Evolutionary conservation across 2,797 vertebrate species (phyloP).

Genomic region (Cetoscarus ocellatus): DNA sequence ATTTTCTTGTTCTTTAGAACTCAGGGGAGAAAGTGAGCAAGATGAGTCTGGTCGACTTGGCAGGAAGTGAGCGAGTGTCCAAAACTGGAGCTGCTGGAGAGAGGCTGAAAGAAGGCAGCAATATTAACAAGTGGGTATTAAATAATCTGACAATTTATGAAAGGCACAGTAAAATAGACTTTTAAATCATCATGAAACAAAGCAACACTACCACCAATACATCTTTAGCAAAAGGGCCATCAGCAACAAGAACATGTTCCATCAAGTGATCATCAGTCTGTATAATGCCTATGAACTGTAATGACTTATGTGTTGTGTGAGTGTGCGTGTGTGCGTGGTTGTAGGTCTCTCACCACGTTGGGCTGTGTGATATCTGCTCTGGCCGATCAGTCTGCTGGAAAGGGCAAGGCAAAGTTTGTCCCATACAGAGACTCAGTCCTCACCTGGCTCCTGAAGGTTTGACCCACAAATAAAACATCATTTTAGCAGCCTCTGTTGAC

Average conservation of each 20-base stretch:
- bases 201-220: no score
- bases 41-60: slow-evolving; percentile 97
- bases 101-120: slow-evolving; percentile 98
- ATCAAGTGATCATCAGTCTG: neutral
- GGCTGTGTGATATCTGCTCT: slow-evolving; percentile 98
- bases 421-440: slow-evolving; percentile 99
- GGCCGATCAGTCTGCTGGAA: slow-evolving; percentile 96
- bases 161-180: no score
- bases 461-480: slow-evolving; percentile 1
- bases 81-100: slow-evolving; percentile 98
- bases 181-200: no score
- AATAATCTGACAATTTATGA: no score
- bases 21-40: slow-evolving; percentile 99
- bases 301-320: neutral
- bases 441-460: slow-evolving; percentile 99
- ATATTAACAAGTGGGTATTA: slow-evolving; percentile 94
- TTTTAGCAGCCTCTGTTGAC: neutral
- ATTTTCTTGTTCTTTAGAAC: slow-evolving; percentile 83
- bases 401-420: slow-evolving; percentile 97
- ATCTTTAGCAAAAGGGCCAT: no score
- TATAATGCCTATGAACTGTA: neutral
- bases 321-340: neutral
- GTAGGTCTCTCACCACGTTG: slow-evolving; percentile 95
- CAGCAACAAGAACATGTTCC: no score
- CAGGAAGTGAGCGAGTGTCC: slow-evolving; percentile 95